Conservation (phyloP, 2,888 invertebrate genomes). For the Pseudanteris insignis region DNA sequence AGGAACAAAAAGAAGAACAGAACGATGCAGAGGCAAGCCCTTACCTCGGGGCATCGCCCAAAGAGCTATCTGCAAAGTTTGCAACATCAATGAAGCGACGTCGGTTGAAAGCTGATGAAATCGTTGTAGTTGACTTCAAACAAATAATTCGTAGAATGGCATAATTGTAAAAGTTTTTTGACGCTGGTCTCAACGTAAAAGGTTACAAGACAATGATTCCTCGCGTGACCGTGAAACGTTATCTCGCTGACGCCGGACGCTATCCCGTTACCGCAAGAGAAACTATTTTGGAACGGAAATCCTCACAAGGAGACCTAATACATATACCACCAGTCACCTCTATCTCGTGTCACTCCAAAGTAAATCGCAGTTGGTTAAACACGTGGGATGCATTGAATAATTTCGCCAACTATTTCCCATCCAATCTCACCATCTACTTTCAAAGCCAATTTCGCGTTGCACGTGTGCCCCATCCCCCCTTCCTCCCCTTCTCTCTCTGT, state of each 20-base stretch:
- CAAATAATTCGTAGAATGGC: too few species aligned
- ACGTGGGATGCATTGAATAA: slow-evolving; percentile 35
- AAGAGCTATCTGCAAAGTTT: too few species aligned
- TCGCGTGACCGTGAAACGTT: slow-evolving; percentile 62
- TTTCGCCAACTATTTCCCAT: slow-evolving; percentile 38
- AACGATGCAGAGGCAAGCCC: too few species aligned
- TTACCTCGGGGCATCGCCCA: too few species aligned
- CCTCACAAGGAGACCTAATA: slow-evolving; percentile 40
- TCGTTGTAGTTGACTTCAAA: too few species aligned
- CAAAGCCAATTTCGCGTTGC: slow-evolving; percentile 17
- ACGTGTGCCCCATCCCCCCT: too few species aligned
- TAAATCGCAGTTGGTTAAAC: slow-evolving; percentile 37
- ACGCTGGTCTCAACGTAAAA: slow-evolving; percentile 11
- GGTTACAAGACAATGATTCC: slow-evolving; percentile 56
- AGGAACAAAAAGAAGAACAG: too few species aligned
- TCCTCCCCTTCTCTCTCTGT: too few species aligned
- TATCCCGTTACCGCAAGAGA: slow-evolving; percentile 47
- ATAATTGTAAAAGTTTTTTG: slow-evolving; percentile 8
- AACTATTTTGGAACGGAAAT: slow-evolving; percentile 50
- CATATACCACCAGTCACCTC: slow-evolving; percentile 29
- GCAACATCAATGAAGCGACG: too few species aligned
- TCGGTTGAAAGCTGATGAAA: too few species aligned
- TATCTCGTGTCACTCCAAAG: slow-evolving; percentile 31
- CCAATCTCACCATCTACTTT: slow-evolving; percentile 14
- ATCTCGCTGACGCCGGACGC: slow-evolving; percentile 51